phyloP scores from a whole-genome alignment of 2,113 vertebrate species.

The Cichladusa arquata region DNA sequence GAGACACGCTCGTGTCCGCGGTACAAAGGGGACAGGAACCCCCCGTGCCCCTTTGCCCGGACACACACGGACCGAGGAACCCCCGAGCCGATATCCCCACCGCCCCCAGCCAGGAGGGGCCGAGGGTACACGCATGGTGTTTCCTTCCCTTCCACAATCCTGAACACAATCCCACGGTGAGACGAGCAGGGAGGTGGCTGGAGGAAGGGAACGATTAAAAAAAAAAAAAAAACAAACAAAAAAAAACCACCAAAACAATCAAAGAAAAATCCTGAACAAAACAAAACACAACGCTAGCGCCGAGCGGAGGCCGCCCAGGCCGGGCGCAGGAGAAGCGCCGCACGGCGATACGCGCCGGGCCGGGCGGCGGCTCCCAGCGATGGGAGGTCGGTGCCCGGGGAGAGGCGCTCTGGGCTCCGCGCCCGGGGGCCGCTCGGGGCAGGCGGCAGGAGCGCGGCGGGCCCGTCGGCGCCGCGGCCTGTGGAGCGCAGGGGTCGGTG shows the following conservation, averaged over 20 bases:
- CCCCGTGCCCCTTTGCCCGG: rapidly evolving
- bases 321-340: not conserved
- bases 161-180: rapidly evolving
- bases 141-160: not conserved
- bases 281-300: not conserved
- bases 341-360: not conserved
- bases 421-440: not conserved
- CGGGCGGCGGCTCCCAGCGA: not conserved
- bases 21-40: rapidly evolving
- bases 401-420: not conserved
- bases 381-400: not conserved
- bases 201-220: no score
- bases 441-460: not conserved
- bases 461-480: not conserved
- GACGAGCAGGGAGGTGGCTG: rapidly evolving
- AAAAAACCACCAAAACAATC: no score
- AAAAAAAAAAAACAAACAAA: no score
- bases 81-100: rapidly evolving
- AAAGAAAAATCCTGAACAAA: no score
- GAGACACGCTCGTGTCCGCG: rapidly evolving
- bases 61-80: not conserved
- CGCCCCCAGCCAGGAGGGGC: not conserved
- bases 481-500: not conserved
- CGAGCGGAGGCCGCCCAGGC: not conserved
- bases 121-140: rapidly evolving